Evolutionary conservation across 2,888 invertebrate genomes (phyloP).

Genomic region (Halocaridina rubra): DNA sequence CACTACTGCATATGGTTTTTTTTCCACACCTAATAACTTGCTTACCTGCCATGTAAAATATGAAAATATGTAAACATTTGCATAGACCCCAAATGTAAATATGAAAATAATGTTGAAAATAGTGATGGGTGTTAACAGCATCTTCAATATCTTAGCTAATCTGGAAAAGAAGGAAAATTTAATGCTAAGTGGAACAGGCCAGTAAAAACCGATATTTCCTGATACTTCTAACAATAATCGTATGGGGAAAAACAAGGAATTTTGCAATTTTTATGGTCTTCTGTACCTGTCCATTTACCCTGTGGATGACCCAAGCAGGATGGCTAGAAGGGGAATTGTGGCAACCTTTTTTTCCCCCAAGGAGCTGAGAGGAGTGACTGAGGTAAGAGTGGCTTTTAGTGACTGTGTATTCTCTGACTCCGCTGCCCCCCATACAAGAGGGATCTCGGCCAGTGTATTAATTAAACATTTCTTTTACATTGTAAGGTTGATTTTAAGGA

Average conservation of each 20-base stretch:
- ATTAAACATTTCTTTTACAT: too few species aligned
- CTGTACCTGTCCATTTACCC: too few species aligned
- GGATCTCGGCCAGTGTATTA: too few species aligned
- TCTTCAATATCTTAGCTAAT: slow-evolving; percentile 34
- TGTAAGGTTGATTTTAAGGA: too few species aligned
- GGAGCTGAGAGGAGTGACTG: too few species aligned
- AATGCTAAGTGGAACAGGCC: background rate
- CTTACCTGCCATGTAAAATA: slow-evolving; percentile 33
- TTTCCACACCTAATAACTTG: background rate
- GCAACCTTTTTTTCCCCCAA: too few species aligned
- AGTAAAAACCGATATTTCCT: background rate
- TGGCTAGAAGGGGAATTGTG: too few species aligned
- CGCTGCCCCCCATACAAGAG: too few species aligned
- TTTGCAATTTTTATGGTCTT: too few species aligned
- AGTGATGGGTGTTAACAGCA: slow-evolving; percentile 36
- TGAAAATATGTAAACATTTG: slow-evolving; percentile 45
- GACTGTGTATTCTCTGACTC: too few species aligned
- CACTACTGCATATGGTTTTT: too few species aligned
- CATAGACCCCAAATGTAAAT: slow-evolving; percentile 50
- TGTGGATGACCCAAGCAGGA: too few species aligned
- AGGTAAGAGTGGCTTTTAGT: background rate
- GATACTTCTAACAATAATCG: background rate
- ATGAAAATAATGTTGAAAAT: slow-evolving; percentile 47
- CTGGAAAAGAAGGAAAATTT: slow-evolving; percentile 5
- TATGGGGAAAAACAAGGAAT: background rate